Conservation (phyloP, 2,797 vertebrate species). For the Gallirallus australis region DNA sequence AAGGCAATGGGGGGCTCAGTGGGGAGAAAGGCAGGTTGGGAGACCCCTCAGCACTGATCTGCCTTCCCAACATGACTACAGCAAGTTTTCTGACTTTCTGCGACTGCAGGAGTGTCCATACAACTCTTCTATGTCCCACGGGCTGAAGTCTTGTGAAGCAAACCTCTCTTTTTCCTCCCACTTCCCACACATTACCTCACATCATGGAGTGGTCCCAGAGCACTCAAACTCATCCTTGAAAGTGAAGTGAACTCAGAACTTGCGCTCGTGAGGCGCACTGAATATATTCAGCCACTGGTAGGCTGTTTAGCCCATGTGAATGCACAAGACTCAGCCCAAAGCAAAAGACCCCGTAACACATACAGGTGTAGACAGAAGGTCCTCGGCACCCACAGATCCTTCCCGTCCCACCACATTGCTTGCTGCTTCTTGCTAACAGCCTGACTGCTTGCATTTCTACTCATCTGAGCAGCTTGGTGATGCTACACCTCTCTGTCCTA, state of each 20-base stretch:
- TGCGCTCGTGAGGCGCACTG: too few species aligned
- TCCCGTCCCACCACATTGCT: not conserved
- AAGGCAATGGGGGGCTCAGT: accelerated
- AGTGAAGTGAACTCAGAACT: too few species aligned
- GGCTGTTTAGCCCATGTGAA: not conserved
- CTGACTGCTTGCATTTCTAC: not conserved
- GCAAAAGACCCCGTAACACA: not conserved
- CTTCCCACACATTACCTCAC: too few species aligned
- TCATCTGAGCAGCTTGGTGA: not conserved
- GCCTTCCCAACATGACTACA: not conserved
- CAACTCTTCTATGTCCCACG: too few species aligned
- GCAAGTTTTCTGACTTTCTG: too few species aligned
- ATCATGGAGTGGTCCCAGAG: too few species aligned
- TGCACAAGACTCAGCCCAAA: not conserved
- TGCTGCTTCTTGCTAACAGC: not conserved
- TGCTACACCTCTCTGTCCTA: not conserved
- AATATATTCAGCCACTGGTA: too few species aligned
- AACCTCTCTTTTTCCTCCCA: too few species aligned
- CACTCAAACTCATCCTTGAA: too few species aligned
- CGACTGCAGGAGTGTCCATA: too few species aligned
- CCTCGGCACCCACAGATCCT: not conserved
- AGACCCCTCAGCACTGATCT: not conserved
- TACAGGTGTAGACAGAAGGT: accelerated
- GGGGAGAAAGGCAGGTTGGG: accelerated
- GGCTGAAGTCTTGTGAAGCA: too few species aligned